A percentile compares a stretch with the other conserved stretches of the same genome.
phyloP scores from a whole-genome alignment of 2,797 vertebrate genomes.

The Tamandua tetradactyla region DNA sequence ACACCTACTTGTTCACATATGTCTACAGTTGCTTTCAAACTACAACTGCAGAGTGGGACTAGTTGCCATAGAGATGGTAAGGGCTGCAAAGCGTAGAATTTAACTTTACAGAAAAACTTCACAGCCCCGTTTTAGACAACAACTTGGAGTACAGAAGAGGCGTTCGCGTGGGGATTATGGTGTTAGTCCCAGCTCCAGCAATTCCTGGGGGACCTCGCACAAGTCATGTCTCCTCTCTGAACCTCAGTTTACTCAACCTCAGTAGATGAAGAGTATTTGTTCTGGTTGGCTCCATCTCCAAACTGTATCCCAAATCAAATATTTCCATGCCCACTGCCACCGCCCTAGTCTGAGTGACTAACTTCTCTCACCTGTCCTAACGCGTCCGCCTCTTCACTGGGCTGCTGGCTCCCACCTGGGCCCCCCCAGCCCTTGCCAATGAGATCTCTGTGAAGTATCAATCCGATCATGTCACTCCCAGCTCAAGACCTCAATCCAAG shows the following conservation, averaged over 20 bases:
- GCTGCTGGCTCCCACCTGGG: neutral
- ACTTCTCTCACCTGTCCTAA: neutral
- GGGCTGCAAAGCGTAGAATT: neutral
- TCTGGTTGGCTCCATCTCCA: neutral
- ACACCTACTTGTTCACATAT: accelerated
- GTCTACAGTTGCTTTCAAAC: neutral
- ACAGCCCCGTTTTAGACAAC: neutral
- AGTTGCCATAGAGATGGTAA: neutral
- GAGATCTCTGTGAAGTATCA: neutral
- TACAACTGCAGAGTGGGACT: neutral
- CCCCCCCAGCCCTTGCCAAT: neutral
- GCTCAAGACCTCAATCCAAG: neutral
- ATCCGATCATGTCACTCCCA: too few relatives aligned
- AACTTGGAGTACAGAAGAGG: neutral
- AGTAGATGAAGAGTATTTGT: neutral
- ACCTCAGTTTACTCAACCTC: neutral
- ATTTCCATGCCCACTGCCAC: neutral
- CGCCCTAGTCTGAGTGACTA: neutral
- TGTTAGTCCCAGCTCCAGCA: neutral
- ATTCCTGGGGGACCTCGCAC: neutral
- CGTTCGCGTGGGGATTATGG: neutral
- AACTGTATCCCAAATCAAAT: neutral
- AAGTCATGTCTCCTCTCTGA: accelerated
- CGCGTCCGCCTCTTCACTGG: neutral
- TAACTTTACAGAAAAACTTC: neutral